Percentiles rank a stretch among this genome's conserved stretches.
phyloP scores from a whole-genome alignment of 1,140 invertebrate species.

The Drosophila ananassae region DNA sequence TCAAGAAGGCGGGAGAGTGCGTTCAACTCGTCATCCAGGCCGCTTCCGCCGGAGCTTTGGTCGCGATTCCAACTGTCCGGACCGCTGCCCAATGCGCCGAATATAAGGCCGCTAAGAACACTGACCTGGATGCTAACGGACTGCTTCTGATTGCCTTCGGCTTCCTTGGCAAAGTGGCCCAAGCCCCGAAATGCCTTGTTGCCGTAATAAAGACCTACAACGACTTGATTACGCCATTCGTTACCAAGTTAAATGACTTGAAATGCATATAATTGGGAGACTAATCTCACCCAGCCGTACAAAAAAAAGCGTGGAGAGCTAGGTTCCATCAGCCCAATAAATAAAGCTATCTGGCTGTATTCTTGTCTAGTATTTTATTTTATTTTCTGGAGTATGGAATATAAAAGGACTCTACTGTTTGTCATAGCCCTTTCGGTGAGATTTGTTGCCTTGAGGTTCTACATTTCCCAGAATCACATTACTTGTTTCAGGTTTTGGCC shows the following conservation, averaged over 20 bases:
- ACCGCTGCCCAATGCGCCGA: background rate
- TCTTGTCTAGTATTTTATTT: background rate
- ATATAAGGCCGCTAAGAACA: background rate
- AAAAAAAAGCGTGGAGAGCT: background rate
- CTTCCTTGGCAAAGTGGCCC: background rate
- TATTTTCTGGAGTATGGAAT: background rate
- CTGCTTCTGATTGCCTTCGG: background rate
- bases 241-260: background rate
- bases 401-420: background rate
- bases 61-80: background rate
- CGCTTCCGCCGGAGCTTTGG: background rate
- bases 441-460: background rate
- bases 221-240: background rate
- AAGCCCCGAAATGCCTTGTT: background rate
- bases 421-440: background rate
- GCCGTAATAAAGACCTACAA: background rate
- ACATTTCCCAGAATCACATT: background rate
- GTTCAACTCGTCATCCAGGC: background rate
- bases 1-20: background rate
- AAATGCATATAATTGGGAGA: background rate
- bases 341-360: background rate
- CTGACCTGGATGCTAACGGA: background rate
- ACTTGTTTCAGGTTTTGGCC: background rate
- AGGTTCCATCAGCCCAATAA: background rate
- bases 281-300: background rate